Percentiles rank a stretch among this genome's conserved stretches.
These are phyloP conservation scores for Drosophila littoralis DNA, from an alignment of 1,140 invertebrate genomes.

Conservation along the genomic window DNA sequence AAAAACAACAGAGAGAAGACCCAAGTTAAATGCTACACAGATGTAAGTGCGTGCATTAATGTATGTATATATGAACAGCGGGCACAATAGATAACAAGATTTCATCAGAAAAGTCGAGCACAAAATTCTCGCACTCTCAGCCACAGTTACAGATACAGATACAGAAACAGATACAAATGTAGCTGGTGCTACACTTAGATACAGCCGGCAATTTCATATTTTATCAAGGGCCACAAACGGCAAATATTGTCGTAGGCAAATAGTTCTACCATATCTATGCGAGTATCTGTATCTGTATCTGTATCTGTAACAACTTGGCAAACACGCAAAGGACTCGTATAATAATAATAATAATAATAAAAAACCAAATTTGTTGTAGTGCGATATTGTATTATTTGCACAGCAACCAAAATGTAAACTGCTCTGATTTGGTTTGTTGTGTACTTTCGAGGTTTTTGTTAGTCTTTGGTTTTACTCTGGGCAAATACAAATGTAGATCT, in stretches of 20 bases:
- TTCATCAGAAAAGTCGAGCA: conserved; percentile 64
- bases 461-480: conserved; percentile 7
- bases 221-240: conserved; percentile 69
- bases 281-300: conserved; percentile 35
- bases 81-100: conserved; percentile 65
- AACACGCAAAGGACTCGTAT: conserved; percentile 63
- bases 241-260: conserved; percentile 74
- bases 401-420: conserved; percentile 76
- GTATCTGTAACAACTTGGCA: conserved; percentile 53
- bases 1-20: neutral
- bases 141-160: conserved; percentile 20
- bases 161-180: conserved; percentile 15
- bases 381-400: conserved; percentile 60
- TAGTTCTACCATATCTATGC: conserved; percentile 41
- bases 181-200: conserved; percentile 6
- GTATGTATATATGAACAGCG: conserved; percentile 16
- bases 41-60: conserved; percentile 7
- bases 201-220: conserved; percentile 71
- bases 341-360: conserved; percentile 37
- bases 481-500: conserved; percentile 29
- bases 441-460: conserved; percentile 45
- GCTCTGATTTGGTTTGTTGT: conserved; percentile 66
- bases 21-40: neutral
- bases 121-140: conserved; percentile 51
- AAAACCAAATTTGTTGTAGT: conserved; percentile 14